phyloP scores from a whole-genome alignment of 92 coral and sea anemone genomes.

The Siderastrea siderea region DNA sequence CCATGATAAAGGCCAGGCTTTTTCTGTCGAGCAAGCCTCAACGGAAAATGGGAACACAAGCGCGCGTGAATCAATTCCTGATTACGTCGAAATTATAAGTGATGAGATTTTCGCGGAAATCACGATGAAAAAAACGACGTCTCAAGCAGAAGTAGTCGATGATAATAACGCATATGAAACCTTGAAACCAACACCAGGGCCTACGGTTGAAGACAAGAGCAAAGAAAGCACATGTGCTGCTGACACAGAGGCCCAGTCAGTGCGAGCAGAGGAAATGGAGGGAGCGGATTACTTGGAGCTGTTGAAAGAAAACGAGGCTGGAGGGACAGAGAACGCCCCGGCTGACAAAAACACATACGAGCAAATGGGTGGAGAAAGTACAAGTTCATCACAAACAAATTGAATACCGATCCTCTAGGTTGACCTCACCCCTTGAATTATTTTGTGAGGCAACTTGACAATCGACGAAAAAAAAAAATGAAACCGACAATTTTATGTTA shows the following conservation, averaged over 20 bases:
- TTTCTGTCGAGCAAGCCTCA: not conserved
- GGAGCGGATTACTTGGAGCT: slow-evolving; percentile 25
- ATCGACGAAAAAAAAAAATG: too few species aligned
- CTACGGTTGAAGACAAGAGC: not conserved
- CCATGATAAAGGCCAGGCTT: slow-evolving; percentile 1
- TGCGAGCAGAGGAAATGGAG: not conserved
- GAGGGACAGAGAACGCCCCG: not conserved
- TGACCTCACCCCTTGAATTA: too few species aligned
- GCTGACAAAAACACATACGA: too few species aligned
- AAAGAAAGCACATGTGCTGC: not conserved
- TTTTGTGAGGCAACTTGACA: too few species aligned
- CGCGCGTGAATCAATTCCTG: not conserved
- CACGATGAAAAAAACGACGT: not conserved
- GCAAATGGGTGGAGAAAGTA: too few species aligned
- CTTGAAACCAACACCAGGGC: not conserved
- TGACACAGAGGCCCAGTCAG: not conserved
- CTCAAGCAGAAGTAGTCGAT: not conserved
- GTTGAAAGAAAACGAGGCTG: not conserved
- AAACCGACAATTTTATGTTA: too few species aligned
- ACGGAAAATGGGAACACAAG: not conserved
- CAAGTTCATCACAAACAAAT: too few species aligned
- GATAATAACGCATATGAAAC: slow-evolving; percentile 9
- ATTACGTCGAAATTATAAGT: slow-evolving; percentile 32
- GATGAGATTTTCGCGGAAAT: slow-evolving; percentile 5
- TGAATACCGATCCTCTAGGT: too few species aligned